phyloP scores from a whole-genome alignment of 2,888 invertebrate species.

The Nudaria mundana region DNA sequence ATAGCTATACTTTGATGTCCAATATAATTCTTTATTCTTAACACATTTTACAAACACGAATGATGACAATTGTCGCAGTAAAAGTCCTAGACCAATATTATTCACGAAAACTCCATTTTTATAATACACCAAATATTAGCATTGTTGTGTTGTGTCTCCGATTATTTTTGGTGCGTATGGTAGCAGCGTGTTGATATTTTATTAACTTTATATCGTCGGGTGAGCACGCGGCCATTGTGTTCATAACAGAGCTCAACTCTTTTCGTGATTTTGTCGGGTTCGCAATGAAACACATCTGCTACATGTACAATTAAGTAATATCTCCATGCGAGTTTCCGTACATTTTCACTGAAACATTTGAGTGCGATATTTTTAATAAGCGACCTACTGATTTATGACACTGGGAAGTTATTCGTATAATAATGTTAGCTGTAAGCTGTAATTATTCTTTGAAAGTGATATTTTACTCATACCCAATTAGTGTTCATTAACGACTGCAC shows the following conservation, averaged over 20 bases:
- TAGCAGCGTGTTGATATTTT: constrained; percentile 73
- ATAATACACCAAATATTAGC: constrained; percentile 71
- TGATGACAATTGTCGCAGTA: constrained; percentile 37
- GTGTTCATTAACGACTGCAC: too few relatives aligned
- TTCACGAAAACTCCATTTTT: constrained; percentile 63
- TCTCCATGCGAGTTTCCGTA: constrained; percentile 51
- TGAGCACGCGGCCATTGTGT: constrained; percentile 52
- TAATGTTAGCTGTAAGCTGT: too few relatives aligned
- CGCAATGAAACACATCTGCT: constrained; percentile 78
- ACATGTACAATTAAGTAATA: constrained; percentile 56
- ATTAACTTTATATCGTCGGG: constrained; percentile 67
- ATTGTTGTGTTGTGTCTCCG: constrained; percentile 52
- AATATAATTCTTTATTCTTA: too few relatives aligned
- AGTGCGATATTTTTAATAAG: constrained; percentile 46
- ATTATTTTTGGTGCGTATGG: constrained; percentile 59
- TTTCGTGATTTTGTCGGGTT: constrained; percentile 69
- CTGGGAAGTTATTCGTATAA: constrained; percentile 50
- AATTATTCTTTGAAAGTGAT: too few relatives aligned
- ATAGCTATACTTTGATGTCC: too few relatives aligned
- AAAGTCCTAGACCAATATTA: constrained; percentile 70
- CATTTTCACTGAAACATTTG: constrained; percentile 54
- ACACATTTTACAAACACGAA: constrained; percentile 50
- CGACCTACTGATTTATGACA: constrained; percentile 45
- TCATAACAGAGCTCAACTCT: constrained; percentile 68
- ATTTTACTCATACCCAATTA: too few relatives aligned